Evolutionary conservation across 2,888 invertebrate genomes (phyloP), one percentile per base, ranked within the genome.

Genomic region (Apoda limacodes): DNA sequence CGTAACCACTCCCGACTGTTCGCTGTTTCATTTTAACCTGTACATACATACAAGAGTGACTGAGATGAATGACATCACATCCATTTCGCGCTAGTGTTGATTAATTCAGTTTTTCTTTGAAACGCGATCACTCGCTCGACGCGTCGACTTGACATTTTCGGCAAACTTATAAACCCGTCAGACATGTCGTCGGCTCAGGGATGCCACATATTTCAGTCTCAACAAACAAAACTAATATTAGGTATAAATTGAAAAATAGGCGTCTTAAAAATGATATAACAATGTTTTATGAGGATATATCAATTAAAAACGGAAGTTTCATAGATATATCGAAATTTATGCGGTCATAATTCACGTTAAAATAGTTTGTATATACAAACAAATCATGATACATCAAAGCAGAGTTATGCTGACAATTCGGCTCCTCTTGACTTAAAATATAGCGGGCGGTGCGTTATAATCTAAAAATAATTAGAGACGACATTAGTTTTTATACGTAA

Each of bases 391-490:
- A 76, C 76, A 76, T 78, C 75, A 76, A 78, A 78, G 78, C 66
- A 52, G 53, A 75, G 75, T 75, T 78, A 80, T 78, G 78, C 78
- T 75, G 76, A 78, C 78, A 71, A 80, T 80, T 68, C 74, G 69
- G 72, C 65, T 65, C 52, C 63, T 66, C 63, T 60, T 61, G 65
- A 61, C 71, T 65, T 72, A 75, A 76, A 71, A 74, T 80, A 80
- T 69, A 60, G 69, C 74, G 60, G 68, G 64, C 76, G 75, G 72
- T 71, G 64, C 70, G 76, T 71, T 76, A 66, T 75, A 75, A 78
- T 78, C 78, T 76, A 80, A 76, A 80, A 80, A 80, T 80, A 80
- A 80, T 80, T 78, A 80, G 74, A 71, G 60, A 61, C 61, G 75
- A 74, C 76, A 76, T 76, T 76, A 71, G 78, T 80, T 78, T 78